Evolutionary conservation across 1,140 invertebrate species (phyloP), one percentile per base, ranked within the genome.

Genomic region (Achatina immaculata): DNA sequence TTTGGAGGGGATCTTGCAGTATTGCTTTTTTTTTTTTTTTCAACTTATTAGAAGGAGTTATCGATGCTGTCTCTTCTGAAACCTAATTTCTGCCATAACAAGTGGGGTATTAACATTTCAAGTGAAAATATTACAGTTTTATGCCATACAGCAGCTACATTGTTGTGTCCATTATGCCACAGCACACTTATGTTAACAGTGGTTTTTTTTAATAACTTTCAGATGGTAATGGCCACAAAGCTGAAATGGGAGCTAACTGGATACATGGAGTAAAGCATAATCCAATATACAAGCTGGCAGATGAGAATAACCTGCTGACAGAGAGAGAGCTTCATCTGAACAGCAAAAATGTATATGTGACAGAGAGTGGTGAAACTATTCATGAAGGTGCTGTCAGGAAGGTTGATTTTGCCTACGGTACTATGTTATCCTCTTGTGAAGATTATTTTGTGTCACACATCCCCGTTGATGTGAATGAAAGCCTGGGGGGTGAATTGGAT

Each of bases 401-500:
- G 69, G 87, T 90, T 21, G 90, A 91, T 81, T 87, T 89, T 66
- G 73, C 81, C 28, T 91, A 90, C 68, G 90, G 90, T 55, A 85
- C 86, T 74, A 84, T 90, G n/a, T 89, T 91, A 43, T 82, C 84
- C 28, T 79, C 88, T 69, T 90, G 89, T 80, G 90, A 91, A 82
- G 89, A 90, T 65, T 91, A 89, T 80, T 91, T 86, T 80, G 81
- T 88, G 36, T 85, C 84, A 65, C 81, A 83, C 28, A 85, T 89
- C 51, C 85, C 88, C 2, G 86, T 88, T 0, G 86, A 86, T 48
- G 89, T 90, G 36, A 85, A 88, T 79, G 90, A 95, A 83, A 97
- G 95, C 92, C 96, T 98, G 43, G 97, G 97, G 36, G 95, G 96
- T 85, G 96, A 97, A 88, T 95, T 98, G 19, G 94, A 95, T 86